Evolutionary conservation across 2,113 vertebrate species (phyloP).

Genomic region (Hydrolagus affinis): DNA sequence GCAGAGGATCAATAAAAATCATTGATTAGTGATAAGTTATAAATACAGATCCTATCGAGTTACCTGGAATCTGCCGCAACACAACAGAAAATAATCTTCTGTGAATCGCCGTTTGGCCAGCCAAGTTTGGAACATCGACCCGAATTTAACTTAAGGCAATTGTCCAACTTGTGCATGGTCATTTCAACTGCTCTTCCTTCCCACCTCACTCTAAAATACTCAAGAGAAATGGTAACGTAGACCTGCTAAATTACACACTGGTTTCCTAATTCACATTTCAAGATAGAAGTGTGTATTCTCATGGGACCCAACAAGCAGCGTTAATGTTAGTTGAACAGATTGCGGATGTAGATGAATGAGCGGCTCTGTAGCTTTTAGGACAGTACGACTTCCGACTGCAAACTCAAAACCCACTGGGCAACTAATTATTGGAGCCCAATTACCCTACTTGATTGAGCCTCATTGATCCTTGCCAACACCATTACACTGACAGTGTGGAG

Average conservation of each 20-base stretch:
- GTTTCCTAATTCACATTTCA: not conserved
- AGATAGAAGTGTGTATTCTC: not conserved
- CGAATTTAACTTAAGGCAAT: not conserved
- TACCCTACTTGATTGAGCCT: not conserved
- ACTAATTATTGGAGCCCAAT: not conserved
- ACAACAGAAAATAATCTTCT: not conserved
- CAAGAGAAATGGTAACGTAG: slow-evolving; percentile 11
- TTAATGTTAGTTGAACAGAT: not conserved
- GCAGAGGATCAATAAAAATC: not conserved
- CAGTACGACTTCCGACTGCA: not conserved
- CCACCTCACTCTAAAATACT: not conserved
- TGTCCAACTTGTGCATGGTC: slow-evolving; percentile 1
- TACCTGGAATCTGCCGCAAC: not conserved
- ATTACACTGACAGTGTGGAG: not conserved
- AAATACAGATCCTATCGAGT: not conserved
- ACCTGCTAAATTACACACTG: slow-evolving; percentile 16
- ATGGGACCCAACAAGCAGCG: not conserved
- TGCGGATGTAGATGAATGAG: not conserved
- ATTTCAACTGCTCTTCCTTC: slow-evolving; percentile 19
- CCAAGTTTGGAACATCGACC: not conserved
- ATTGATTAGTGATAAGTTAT: not conserved
- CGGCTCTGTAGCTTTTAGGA: not conserved
- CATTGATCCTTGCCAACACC: not conserved
- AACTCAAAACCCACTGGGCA: not conserved
- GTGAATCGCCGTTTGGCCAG: not conserved